Evolutionary conservation across 2,797 vertebrate genomes (phyloP).

Genomic region (Periophthalmus magnuspinnatus): DNA sequence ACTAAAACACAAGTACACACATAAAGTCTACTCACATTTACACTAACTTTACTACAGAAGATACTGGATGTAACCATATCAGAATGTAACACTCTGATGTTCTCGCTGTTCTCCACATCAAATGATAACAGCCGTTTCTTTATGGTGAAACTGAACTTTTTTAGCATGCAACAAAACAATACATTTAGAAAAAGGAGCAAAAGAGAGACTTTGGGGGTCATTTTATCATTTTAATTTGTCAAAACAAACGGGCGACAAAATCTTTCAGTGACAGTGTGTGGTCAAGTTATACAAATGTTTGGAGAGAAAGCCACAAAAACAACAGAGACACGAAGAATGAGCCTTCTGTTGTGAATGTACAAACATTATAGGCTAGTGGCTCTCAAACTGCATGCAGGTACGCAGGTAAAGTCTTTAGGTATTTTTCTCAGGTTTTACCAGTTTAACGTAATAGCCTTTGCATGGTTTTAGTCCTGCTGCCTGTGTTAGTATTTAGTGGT

Average conservation of each 20-base stretch:
- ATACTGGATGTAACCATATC: neutral
- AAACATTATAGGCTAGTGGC: neutral
- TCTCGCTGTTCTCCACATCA: neutral
- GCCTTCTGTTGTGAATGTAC: neutral
- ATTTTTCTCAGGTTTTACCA: neutral
- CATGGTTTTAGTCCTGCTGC: neutral
- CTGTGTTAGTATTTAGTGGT: too few relatives aligned
- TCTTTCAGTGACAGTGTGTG: neutral
- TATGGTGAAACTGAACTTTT: too few relatives aligned
- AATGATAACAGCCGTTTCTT: too few relatives aligned
- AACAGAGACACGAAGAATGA: neutral
- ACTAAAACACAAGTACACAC: constrained; percentile 49
- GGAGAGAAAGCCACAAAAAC: neutral
- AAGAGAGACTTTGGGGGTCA: neutral
- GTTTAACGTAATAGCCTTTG: neutral
- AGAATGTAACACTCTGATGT: neutral
- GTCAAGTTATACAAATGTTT: neutral
- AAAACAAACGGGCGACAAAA: neutral
- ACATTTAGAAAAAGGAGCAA: too few relatives aligned
- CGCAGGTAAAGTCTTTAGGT: neutral
- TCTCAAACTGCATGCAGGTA: neutral
- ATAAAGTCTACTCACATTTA: neutral
- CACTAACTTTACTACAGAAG: neutral
- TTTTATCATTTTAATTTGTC: neutral
- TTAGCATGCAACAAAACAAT: too few relatives aligned